Percentiles rank a stretch among this genome's conserved stretches.
phyloP scores from a whole-genome alignment of 2,113 vertebrate species.

The Pomatostomus ruficeps region DNA sequence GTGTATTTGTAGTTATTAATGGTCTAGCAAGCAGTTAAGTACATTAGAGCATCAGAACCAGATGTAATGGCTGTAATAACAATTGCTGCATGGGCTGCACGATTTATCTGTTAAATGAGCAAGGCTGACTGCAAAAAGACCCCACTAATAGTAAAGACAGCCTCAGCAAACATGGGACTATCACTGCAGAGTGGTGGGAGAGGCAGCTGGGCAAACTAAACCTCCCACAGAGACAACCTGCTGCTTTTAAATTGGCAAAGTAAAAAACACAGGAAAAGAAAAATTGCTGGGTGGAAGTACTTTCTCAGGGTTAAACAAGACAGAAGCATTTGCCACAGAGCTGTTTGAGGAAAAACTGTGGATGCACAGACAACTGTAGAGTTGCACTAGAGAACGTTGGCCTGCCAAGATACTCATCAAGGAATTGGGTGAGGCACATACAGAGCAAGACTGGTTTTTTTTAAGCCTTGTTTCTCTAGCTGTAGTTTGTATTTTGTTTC shows the following conservation, averaged over 20 bases:
- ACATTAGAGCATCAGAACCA: not conserved
- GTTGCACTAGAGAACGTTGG: not conserved
- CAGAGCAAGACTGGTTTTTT: not conserved
- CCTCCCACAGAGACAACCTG: not conserved
- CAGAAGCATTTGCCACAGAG: not conserved
- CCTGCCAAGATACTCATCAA: not conserved
- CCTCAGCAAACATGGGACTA: not conserved
- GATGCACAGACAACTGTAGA: not conserved
- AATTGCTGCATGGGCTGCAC: not conserved
- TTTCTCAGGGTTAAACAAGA: not conserved
- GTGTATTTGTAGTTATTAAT: not conserved
- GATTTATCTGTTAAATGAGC: not conserved
- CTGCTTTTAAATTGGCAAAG: not conserved
- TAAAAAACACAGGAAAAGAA: not conserved
- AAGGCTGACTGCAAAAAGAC: not conserved
- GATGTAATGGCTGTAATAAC: not conserved
- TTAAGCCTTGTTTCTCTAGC: not conserved
- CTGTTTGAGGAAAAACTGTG: not conserved
- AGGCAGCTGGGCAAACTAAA: not conserved
- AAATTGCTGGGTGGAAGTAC: not conserved
- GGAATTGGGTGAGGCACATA: not conserved
- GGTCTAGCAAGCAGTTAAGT: not conserved
- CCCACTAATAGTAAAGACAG: not conserved
- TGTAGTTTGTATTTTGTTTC: not conserved
- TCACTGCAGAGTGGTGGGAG: not conserved